Percentiles rank a stretch among this genome's conserved stretches.
These are phyloP conservation scores for Mimachlamys varia DNA, from an alignment of 2,888 invertebrate species.

Conservation along the genomic window DNA sequence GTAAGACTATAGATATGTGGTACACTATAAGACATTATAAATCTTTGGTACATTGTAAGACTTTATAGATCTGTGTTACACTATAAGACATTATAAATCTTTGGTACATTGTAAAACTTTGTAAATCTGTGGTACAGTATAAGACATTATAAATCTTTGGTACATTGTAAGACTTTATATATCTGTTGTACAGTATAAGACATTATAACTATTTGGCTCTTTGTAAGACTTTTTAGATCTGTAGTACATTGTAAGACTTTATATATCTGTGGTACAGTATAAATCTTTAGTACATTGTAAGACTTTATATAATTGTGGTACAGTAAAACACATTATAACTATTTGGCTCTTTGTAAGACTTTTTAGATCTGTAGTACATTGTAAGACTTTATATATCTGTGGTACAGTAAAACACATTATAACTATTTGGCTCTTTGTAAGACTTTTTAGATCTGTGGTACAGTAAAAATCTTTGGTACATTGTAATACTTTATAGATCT, in stretches of 20 bases:
- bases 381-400: not conserved
- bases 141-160: too few relatives aligned
- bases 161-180: not conserved
- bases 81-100: not conserved
- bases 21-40: too few relatives aligned
- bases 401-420: not conserved
- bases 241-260: not conserved
- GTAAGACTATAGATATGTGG: not conserved
- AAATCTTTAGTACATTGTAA: not conserved
- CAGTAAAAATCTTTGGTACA: not conserved
- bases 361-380: not conserved
- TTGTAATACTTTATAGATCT: not conserved
- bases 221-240: not conserved
- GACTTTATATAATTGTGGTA: not conserved
- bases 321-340: slow-evolving; percentile 1
- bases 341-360: not conserved
- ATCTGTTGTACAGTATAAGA: not conserved
- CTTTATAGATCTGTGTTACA: not conserved
- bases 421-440: not conserved
- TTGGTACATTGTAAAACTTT: not conserved
- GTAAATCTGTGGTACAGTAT: too few relatives aligned
- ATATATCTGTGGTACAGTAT: not conserved
- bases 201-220: too few relatives aligned
- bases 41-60: not conserved
- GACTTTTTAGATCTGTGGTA: not conserved